These are phyloP conservation scores for Anoplius nigerrimus DNA, from an alignment of 2,888 invertebrate species.

Conservation along the genomic window DNA sequence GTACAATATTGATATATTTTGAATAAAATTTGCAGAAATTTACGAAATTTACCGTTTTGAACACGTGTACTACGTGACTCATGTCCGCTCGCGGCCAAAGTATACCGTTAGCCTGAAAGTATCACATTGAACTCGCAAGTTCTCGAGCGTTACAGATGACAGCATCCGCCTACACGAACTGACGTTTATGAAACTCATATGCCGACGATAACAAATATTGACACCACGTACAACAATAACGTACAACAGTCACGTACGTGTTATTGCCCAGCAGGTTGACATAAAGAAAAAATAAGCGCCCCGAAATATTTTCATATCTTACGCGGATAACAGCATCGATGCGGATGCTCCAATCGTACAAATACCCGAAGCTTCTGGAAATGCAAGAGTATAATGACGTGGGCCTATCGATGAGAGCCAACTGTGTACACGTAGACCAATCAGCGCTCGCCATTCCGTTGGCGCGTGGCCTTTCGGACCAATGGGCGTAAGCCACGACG, in stretches of 20 bases:
- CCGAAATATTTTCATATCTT: constrained; percentile 20
- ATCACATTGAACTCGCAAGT: too few relatives aligned
- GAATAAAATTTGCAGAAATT: too few relatives aligned
- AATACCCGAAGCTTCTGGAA: constrained; percentile 58
- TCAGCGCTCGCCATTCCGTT: constrained; percentile 72
- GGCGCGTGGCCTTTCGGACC: constrained; percentile 73
- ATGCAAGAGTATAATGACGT: constrained; percentile 75
- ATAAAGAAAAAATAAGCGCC: background rate
- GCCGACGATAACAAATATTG: too few relatives aligned
- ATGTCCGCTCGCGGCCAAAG: too few relatives aligned
- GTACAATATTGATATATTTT: background rate
- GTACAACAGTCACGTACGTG: too few relatives aligned
- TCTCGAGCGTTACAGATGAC: too few relatives aligned
- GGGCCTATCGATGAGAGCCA: constrained; percentile 82
- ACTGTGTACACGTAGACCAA: constrained; percentile 78
- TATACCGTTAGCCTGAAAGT: too few relatives aligned
- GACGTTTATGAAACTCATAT: too few relatives aligned
- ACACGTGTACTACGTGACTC: too few relatives aligned
- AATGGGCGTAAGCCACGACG: constrained; percentile 81
- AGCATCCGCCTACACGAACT: too few relatives aligned
- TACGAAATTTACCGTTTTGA: background rate
- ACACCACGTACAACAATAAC: too few relatives aligned
- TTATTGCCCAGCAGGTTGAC: too few relatives aligned
- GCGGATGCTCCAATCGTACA: constrained; percentile 19
- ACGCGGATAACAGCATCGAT: background rate